Percentiles rank a stretch among this genome's conserved stretches.
Conservation (phyloP, 2,888 invertebrate species). For the Papilio demoleus region DNA sequence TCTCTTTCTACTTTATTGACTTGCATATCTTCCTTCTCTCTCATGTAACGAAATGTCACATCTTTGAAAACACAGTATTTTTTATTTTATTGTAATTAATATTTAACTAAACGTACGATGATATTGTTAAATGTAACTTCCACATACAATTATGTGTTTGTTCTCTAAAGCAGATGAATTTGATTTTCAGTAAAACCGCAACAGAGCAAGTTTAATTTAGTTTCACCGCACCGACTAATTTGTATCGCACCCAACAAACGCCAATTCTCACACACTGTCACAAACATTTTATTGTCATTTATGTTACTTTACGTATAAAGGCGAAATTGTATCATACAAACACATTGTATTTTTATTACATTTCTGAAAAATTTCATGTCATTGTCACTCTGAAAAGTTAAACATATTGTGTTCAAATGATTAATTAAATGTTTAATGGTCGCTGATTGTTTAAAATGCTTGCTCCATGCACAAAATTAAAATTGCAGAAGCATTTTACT, state of each 20-base stretch:
- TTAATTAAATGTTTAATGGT: not conserved
- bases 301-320: constrained; percentile 39
- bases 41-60: not conserved
- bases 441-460: no score
- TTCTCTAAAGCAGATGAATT: constrained; percentile 35
- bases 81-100: not conserved
- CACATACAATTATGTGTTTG: constrained; percentile 2
- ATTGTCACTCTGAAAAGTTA: not conserved
- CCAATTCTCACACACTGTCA: constrained; percentile 31
- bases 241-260: constrained; percentile 83
- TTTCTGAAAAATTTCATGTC: not conserved
- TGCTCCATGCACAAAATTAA: no score
- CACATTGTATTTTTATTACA: not conserved
- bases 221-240: constrained; percentile 90
- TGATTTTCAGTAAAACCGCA: constrained; percentile 54
- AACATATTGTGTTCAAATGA: not conserved
- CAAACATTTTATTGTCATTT: constrained; percentile 39
- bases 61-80: not conserved
- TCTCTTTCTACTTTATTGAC: not conserved
- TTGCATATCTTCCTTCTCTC: not conserved
- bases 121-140: not conserved
- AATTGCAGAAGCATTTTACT: no score
- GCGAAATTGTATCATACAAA: constrained; percentile 1
- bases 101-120: not conserved
- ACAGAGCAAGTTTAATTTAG: constrained; percentile 86